Evolutionary conservation across 2,888 invertebrate genomes (phyloP).

Genomic region (Archips xylosteana): DNA sequence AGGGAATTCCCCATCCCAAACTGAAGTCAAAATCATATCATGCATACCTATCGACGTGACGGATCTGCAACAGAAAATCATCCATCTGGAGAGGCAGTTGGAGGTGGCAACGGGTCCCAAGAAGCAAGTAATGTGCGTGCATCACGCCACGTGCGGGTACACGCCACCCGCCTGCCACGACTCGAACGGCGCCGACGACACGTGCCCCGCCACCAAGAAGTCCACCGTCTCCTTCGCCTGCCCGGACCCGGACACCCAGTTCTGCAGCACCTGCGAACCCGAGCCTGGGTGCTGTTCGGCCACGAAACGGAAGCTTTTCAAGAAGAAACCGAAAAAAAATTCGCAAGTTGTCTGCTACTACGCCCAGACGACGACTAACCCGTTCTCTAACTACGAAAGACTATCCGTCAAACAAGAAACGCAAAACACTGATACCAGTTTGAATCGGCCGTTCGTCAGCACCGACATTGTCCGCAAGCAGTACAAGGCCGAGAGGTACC

Average conservation of each 20-base stretch:
- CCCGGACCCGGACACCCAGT: neutral
- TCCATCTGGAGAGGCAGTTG: slow-evolving; percentile 65
- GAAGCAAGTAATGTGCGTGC: neutral
- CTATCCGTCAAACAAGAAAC: neutral
- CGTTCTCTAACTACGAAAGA: slow-evolving; percentile 48
- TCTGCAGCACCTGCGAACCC: neutral
- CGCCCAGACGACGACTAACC: slow-evolving; percentile 54
- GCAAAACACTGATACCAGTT: neutral
- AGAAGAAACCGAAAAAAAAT: slow-evolving; percentile 43
- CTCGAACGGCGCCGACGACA: neutral
- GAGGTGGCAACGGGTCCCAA: slow-evolving; percentile 46
- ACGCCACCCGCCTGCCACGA: slow-evolving; percentile 3
- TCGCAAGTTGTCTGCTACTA: slow-evolving; percentile 60
- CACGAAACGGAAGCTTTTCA: neutral
- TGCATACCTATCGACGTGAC: slow-evolving; percentile 81
- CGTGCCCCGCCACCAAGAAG: neutral
- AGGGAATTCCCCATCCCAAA: slow-evolving; percentile 78
- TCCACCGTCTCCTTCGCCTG: neutral
- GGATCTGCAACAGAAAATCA: slow-evolving; percentile 74
- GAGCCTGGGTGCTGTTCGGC: neutral
- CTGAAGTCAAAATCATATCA: slow-evolving; percentile 80
- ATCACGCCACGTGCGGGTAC: neutral
- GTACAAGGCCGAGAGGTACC: slow-evolving; percentile 56
- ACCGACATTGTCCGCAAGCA: slow-evolving; percentile 61
- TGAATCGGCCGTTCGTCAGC: slow-evolving; percentile 54